These are phyloP conservation scores for Rapana venosa DNA, from an alignment of 2,888 invertebrate species.

Conservation along the genomic window DNA sequence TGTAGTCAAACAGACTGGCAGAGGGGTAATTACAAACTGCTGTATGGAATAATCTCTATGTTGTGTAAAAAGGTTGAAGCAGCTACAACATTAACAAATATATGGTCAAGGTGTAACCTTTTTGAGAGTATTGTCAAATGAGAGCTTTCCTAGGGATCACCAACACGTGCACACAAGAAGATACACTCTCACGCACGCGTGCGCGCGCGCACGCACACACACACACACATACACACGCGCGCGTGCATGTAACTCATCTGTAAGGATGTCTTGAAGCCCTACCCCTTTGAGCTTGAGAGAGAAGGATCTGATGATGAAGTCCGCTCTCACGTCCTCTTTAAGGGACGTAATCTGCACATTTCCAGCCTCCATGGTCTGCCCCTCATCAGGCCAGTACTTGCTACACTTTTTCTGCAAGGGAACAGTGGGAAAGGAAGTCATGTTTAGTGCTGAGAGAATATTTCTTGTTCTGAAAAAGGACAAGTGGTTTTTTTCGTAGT, in stretches of 20 bases:
- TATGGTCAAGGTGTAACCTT: too few species aligned
- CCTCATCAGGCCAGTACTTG: constrained; percentile 38
- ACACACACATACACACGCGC: not conserved
- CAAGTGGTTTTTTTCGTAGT: too few species aligned
- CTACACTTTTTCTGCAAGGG: constrained; percentile 36
- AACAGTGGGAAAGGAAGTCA: not conserved
- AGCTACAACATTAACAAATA: too few species aligned
- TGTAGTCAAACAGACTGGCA: too few species aligned
- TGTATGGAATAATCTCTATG: too few species aligned
- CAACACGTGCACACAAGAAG: not conserved
- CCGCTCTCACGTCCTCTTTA: constrained; percentile 19
- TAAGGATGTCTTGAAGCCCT: not conserved
- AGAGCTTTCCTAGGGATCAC: not conserved
- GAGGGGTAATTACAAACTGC: too few species aligned
- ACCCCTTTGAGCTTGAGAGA: constrained; percentile 33
- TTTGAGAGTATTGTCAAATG: too few species aligned
- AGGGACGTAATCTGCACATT: constrained; percentile 9
- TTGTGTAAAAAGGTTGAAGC: too few species aligned
- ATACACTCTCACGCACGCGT: not conserved
- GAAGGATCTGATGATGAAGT: constrained; percentile 39
- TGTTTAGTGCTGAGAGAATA: too few species aligned
- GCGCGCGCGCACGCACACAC: not conserved
- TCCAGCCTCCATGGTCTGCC: constrained; percentile 18
- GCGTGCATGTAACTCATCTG: not conserved
- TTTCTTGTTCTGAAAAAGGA: too few species aligned